These are phyloP conservation scores for Drosophila trichaetosa DNA, from an alignment of 2,888 invertebrate species.

Conservation along the genomic window DNA sequence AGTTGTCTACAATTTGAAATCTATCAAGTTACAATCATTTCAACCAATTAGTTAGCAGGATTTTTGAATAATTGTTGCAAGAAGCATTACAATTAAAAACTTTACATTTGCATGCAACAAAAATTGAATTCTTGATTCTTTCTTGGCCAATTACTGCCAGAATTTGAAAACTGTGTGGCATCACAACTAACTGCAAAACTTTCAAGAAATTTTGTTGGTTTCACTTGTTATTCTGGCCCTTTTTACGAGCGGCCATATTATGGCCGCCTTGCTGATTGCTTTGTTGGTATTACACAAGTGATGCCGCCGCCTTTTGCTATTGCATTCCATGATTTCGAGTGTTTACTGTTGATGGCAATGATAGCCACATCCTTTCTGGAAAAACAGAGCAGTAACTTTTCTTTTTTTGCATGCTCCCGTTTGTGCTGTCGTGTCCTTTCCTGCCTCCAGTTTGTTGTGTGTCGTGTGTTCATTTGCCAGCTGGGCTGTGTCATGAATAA, in stretches of 20 bases:
- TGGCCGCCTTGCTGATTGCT: conserved; percentile 11
- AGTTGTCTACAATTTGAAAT: background rate
- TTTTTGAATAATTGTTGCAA: background rate
- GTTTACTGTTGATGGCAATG: conserved; percentile 49
- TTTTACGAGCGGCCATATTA: background rate
- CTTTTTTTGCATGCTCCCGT: conserved; percentile 21
- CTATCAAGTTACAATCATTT: background rate
- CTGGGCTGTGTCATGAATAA: conserved; percentile 22
- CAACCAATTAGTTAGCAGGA: fast-evolving
- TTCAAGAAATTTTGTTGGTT: background rate
- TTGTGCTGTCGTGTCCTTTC: conserved; percentile 18
- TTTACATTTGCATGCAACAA: background rate
- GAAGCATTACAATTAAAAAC: background rate
- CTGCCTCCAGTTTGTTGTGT: conserved; percentile 5
- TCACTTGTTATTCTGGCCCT: background rate
- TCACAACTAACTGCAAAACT: background rate
- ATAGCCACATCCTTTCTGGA: conserved; percentile 9
- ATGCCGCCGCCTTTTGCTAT: conserved; percentile 27
- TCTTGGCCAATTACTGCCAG: background rate
- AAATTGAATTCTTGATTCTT: background rate
- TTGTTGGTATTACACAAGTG: conserved; percentile 15
- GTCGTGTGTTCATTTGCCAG: conserved; percentile 52
- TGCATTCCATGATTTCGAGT: conserved; percentile 66
- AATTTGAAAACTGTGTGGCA: background rate
- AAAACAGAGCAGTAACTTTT: background rate